phyloP scores from a whole-genome alignment of 2,888 invertebrate genomes.

The Athalia circularis region DNA sequence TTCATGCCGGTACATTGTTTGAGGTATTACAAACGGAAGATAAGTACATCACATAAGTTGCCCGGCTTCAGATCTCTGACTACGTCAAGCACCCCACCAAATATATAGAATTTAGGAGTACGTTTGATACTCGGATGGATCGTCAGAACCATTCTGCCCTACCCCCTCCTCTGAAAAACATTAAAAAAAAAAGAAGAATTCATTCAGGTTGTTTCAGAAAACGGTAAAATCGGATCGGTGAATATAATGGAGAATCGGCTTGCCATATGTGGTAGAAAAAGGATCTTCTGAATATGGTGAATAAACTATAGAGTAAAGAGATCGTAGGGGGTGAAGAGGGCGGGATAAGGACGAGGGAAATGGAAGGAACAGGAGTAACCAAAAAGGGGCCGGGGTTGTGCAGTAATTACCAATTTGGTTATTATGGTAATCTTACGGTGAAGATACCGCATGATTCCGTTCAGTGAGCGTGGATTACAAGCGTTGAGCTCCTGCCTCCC shows the following conservation, averaged over 20 bases:
- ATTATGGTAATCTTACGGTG: constrained; percentile 59
- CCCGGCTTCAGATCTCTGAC: neutral
- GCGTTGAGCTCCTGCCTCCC: constrained; percentile 17
- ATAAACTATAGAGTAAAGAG: neutral
- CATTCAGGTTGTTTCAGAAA: no score
- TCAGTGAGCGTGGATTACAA: constrained; percentile 52
- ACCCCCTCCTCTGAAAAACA: no score
- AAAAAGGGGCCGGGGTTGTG: constrained; percentile 51
- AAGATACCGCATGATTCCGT: constrained; percentile 55
- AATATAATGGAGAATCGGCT: no score
- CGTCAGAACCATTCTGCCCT: neutral
- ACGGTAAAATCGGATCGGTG: no score
- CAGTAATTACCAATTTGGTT: constrained; percentile 63
- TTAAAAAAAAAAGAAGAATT: no score
- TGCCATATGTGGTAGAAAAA: no score
- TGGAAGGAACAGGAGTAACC: constrained; percentile 45
- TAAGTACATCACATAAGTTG: neutral
- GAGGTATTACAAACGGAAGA: neutral
- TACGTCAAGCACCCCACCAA: neutral
- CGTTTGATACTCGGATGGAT: neutral
- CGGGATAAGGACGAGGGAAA: neutral
- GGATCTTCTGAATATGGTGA: no score
- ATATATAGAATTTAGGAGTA: neutral
- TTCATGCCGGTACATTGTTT: constrained; percentile 27
- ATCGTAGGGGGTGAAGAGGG: neutral